phyloP scores from a whole-genome alignment of 2,888 invertebrate genomes.

The Lepidochrysops patricia region DNA sequence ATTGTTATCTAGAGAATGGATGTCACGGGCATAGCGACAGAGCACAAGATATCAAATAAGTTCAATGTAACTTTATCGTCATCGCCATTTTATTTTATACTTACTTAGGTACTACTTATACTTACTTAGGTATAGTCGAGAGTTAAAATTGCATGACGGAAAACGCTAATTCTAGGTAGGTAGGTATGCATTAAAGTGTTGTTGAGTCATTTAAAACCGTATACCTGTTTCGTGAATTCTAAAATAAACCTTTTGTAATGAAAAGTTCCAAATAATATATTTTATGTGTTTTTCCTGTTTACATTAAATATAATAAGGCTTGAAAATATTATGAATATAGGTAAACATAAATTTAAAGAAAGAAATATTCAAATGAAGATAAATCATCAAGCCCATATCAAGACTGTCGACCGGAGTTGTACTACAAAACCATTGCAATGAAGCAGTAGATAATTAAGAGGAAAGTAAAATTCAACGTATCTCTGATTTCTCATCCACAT shows the following conservation, averaged over 20 bases:
- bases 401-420: background rate
- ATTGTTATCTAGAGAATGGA: background rate
- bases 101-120: too few species aligned
- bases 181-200: background rate
- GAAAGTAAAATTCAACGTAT: background rate
- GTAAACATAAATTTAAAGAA: too few species aligned
- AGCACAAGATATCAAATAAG: conserved; percentile 20
- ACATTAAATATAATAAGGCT: too few species aligned
- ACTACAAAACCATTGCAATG: background rate
- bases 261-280: too few species aligned
- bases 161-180: too few species aligned
- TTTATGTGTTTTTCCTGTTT: too few species aligned
- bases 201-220: background rate
- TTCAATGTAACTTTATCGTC: conserved; percentile 26
- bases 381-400: background rate
- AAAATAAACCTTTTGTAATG: too few species aligned
- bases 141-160: background rate
- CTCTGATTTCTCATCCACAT: background rate
- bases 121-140: conserved; percentile 12
- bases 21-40: conserved; percentile 8
- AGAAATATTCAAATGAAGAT: background rate
- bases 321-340: too few species aligned
- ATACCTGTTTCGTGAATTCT: too few species aligned
- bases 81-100: background rate
- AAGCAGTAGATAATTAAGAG: background rate